Conservation (phyloP, 2,888 invertebrate species). For the Lamellibrachia satsuma region DNA sequence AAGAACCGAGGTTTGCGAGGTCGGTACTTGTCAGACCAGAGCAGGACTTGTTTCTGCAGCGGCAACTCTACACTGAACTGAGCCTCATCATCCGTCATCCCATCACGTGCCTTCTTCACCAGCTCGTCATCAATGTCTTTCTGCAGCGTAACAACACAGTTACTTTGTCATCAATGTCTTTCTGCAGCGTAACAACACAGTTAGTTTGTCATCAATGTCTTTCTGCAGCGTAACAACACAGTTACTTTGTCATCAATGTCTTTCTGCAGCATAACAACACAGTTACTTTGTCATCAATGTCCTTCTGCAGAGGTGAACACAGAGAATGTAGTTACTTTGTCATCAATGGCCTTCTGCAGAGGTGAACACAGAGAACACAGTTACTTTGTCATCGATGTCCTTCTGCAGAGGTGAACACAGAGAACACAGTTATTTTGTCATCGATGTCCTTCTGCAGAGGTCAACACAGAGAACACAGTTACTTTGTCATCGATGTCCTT, state of each 20-base stretch:
- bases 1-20: constrained; percentile 98
- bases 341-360: background rate
- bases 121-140: constrained; percentile 75
- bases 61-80: constrained; percentile 88
- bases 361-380: background rate
- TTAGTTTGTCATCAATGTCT: background rate
- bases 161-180: constrained; percentile 5
- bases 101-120: constrained; percentile 83
- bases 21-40: constrained; percentile 98
- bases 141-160: constrained; percentile 41
- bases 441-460: background rate
- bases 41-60: constrained; percentile 84
- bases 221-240: background rate
- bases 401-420: background rate
- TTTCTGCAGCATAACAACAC: background rate
- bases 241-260: background rate
- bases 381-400: background rate
- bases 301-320: background rate
- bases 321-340: background rate
- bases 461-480: background rate
- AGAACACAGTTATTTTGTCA: background rate
- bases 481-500: background rate
- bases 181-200: background rate
- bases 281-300: background rate
- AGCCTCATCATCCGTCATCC: constrained; percentile 79